Evolutionary conservation across 1,140 invertebrate genomes (phyloP).

Genomic region (Maniola jurtina): DNA sequence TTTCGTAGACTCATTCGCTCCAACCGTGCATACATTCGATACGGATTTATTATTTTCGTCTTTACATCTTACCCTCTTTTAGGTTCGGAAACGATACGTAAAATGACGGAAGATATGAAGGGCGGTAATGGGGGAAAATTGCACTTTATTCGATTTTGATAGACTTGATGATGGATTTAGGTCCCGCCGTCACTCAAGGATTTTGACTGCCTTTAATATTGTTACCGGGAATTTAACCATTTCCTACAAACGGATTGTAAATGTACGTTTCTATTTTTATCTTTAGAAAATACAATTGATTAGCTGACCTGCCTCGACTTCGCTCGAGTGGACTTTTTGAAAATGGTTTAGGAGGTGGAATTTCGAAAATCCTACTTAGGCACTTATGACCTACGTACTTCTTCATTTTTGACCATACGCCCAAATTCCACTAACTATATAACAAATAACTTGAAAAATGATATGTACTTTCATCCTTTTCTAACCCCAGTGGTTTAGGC

Average conservation of each 20-base stretch:
- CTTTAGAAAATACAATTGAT: neutral
- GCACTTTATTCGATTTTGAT: conserved; percentile 77
- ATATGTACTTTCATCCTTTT: no score
- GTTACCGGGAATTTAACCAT: conserved; percentile 23
- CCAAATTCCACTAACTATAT: no score
- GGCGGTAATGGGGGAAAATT: conserved; percentile 76
- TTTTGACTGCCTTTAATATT: conserved; percentile 39
- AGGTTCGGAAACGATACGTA: conserved; percentile 73
- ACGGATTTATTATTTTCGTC: conserved; percentile 74
- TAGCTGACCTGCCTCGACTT: neutral
- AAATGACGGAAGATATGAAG: conserved; percentile 74
- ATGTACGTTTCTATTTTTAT: neutral
- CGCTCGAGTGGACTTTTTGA: no score
- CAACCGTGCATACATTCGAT: conserved; percentile 66
- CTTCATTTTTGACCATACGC: no score
- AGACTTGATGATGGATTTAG: conserved; percentile 72
- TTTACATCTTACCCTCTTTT: conserved; percentile 68
- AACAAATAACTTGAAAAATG: no score
- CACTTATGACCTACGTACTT: no score
- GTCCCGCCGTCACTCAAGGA: conserved; percentile 55
- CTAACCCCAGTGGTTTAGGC: no score
- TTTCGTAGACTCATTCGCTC: conserved; percentile 55
- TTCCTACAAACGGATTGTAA: neutral
- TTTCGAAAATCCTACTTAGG: no score
- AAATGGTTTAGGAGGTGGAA: no score